Evolutionary conservation across 2,797 vertebrate species (phyloP).

Genomic region (Muscicapa striata): DNA sequence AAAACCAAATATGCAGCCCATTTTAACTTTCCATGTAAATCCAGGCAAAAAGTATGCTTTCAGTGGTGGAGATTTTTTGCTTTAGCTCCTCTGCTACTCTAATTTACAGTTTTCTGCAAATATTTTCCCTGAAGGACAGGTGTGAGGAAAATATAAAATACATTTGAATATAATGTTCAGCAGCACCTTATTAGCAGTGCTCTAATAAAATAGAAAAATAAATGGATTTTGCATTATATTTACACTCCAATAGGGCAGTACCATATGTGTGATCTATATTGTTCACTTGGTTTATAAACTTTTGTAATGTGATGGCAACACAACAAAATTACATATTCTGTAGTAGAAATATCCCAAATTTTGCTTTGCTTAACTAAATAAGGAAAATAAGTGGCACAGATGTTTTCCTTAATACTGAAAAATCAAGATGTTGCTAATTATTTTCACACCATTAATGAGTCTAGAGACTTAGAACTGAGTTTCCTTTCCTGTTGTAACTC

Average conservation of each 20-base stretch:
- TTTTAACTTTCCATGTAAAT: neutral
- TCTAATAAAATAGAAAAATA: slow-evolving; percentile 18
- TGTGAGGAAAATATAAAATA: slow-evolving; percentile 20
- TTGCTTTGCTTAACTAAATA: slow-evolving; percentile 20
- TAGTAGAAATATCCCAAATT: neutral
- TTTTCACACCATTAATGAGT: slow-evolving; percentile 65
- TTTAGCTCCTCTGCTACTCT: neutral
- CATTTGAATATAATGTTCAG: neutral
- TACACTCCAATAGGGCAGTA: neutral
- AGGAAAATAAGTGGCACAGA: slow-evolving; percentile 48
- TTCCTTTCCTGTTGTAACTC: slow-evolving; percentile 61
- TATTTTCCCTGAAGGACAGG: slow-evolving; percentile 10
- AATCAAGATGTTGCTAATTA: slow-evolving; percentile 61
- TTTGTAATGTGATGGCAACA: neutral
- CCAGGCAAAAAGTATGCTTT: neutral
- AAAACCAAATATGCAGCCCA: neutral
- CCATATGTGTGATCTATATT: neutral
- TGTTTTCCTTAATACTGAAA: slow-evolving; percentile 47
- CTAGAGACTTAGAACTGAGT: slow-evolving; percentile 28
- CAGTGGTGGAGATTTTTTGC: neutral
- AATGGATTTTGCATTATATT: slow-evolving; percentile 33
- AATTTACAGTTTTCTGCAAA: neutral
- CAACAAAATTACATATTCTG: neutral
- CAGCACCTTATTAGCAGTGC: neutral
- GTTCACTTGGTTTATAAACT: neutral